phyloP scores from a whole-genome alignment of 2,888 invertebrate species.

The Idaea aversata region DNA sequence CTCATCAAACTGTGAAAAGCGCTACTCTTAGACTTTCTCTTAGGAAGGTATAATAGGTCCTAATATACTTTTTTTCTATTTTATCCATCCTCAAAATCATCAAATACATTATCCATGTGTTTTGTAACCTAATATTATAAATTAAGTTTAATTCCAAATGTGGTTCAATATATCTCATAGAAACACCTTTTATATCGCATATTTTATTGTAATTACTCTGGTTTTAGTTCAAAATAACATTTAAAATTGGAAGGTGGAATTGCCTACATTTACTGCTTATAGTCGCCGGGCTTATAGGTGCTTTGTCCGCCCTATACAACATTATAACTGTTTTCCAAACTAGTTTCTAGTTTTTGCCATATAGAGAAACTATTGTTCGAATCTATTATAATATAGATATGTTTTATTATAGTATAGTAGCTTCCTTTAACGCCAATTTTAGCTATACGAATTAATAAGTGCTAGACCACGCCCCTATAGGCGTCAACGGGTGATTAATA shows the following conservation, averaged over 20 bases:
- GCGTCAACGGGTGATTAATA: conserved; percentile 76
- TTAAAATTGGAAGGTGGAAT: not conserved
- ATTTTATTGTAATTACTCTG: not conserved
- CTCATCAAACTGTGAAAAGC: too few species aligned
- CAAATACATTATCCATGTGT: too few species aligned
- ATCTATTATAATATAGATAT: conserved; percentile 16
- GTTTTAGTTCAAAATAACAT: not conserved
- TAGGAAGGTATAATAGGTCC: too few species aligned
- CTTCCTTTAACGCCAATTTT: conserved; percentile 60
- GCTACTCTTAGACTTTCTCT: too few species aligned
- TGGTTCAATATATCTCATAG: not conserved
- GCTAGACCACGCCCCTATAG: conserved; percentile 67
- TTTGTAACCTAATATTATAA: too few species aligned
- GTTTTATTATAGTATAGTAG: conserved; percentile 29
- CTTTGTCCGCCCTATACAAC: conserved; percentile 1
- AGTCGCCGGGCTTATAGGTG: not conserved
- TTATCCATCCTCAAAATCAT: too few species aligned
- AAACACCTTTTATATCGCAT: not conserved
- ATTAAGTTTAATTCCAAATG: not conserved
- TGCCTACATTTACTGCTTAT: not conserved
- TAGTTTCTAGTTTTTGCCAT: not conserved
- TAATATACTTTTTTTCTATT: too few species aligned
- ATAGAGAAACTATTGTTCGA: conserved; percentile 10
- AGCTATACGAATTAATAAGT: conserved; percentile 74
- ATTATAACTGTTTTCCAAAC: conserved; percentile 3